Percentiles rank a stretch among this genome's conserved stretches.
phyloP scores from a whole-genome alignment of 2,888 invertebrate genomes.

The Eudemis profundana region DNA sequence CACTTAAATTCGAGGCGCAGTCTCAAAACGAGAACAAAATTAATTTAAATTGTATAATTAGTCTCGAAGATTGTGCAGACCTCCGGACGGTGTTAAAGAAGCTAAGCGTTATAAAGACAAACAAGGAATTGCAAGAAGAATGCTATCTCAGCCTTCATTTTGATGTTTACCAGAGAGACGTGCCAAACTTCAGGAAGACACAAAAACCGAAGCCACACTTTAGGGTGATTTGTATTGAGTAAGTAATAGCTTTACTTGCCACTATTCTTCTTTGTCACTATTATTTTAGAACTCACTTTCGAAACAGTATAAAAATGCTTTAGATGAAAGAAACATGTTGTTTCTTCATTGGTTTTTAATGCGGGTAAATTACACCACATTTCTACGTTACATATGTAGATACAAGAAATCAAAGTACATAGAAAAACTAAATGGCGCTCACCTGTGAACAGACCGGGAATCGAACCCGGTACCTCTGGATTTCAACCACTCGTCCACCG shows the following conservation, averaged over 20 bases:
- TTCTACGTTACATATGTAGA: too few species aligned
- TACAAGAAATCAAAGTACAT: too few species aligned
- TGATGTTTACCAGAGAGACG: slow-evolving; percentile 77
- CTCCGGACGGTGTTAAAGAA: slow-evolving; percentile 64
- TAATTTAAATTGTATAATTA: slow-evolving; percentile 60
- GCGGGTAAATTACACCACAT: too few species aligned
- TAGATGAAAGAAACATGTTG: too few species aligned
- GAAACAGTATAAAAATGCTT: too few species aligned
- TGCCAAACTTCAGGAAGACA: slow-evolving; percentile 72
- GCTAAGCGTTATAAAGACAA: slow-evolving; percentile 66
- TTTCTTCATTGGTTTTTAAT: too few species aligned
- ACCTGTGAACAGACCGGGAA: too few species aligned
- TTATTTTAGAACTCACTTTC: too few species aligned
- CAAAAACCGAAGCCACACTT: slow-evolving; percentile 74
- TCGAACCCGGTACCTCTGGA: too few species aligned
- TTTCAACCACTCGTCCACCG: too few species aligned
- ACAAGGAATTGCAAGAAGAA: slow-evolving; percentile 52
- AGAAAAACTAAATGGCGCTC: too few species aligned
- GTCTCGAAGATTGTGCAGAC: slow-evolving; percentile 65
- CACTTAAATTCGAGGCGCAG: slow-evolving; percentile 55
- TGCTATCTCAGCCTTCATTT: slow-evolving; percentile 65
- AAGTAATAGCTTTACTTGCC: slow-evolving; percentile 60
- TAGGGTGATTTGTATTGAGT: slow-evolving; percentile 74
- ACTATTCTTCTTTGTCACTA: too few species aligned
- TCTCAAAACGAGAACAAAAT: slow-evolving; percentile 49